Conservation (phyloP, 2,797 vertebrate genomes). For the Muscicapa striata region DNA sequence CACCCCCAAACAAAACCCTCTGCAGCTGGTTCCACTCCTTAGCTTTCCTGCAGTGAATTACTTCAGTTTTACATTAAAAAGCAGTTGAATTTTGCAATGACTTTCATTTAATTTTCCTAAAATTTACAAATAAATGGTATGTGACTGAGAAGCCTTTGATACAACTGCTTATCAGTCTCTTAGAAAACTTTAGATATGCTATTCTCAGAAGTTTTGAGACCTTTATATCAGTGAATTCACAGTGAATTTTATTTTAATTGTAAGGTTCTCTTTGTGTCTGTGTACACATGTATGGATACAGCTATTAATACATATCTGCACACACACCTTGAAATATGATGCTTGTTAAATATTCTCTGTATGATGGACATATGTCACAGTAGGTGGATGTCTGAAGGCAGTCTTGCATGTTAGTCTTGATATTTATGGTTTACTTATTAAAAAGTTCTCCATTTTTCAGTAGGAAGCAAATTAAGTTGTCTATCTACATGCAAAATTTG, state of each 20-base stretch:
- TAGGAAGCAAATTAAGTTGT: slow-evolving; percentile 38
- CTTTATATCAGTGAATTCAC: neutral
- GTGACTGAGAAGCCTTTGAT: neutral
- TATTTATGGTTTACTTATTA: neutral
- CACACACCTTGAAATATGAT: neutral
- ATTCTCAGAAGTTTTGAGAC: neutral
- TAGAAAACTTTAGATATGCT: neutral
- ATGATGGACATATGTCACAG: neutral
- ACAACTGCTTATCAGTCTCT: neutral
- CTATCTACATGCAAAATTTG: slow-evolving; percentile 18
- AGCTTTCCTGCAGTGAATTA: neutral
- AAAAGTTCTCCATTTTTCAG: neutral
- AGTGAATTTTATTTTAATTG: neutral
- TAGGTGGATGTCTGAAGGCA: neutral
- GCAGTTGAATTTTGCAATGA: neutral
- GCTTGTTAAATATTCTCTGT: neutral
- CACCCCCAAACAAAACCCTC: neutral
- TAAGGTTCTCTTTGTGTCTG: neutral
- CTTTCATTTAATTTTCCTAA: neutral
- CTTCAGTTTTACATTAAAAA: slow-evolving; percentile 5
- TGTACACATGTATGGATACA: neutral
- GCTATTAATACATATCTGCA: neutral
- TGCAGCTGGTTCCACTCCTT: neutral
- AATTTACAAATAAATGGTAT: neutral
- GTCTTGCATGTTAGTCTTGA: neutral